Base-by-base conservation (phyloP, 1,140 invertebrate genomes). In the Limonius californicus region DNA sequence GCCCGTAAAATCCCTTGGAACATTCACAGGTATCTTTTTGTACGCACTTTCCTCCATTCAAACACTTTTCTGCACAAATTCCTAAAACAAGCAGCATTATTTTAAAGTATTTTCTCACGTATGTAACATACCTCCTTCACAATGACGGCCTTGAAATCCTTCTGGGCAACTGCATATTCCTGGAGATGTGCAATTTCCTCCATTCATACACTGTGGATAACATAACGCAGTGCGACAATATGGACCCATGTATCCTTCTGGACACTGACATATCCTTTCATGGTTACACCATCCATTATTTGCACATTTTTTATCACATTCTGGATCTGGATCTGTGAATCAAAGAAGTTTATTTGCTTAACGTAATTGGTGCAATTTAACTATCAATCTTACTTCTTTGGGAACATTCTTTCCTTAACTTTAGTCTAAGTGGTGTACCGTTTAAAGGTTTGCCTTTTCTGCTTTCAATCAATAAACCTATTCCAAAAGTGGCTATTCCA, bases 41-140 rank as follows among this genome's bases (percentile, higher is more conserved):
- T 69, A 95, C 84, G 74, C 94, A 96, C 82, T 95, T 95, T 8
- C 94, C 94, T n/a, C 92, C 92, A 74, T 96, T 95, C 59, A 91
- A 77, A 79, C 94, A 96, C 78, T 94, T 94, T 68, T 94, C 86
- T 32, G 86, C 81, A 76, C 94, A 96, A 74, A 96, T 95, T 69
- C 93, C 92, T 93, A 75, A 50, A 82, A 82, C 23, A 55, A n/a
- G n/a, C 32, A n/a, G 32, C n/a, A 8, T 8, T 35, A 35, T 35
- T 35, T 8, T 8, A 35, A 35, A 35, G 32, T n/a, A 8, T 35
- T 35, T 8, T 35, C 32, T 8, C 32, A 35, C 8, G 8, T 35
- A 35, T n/a, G n/a, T n/a, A 6, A 12, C 35, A 79, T 78, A 92
- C 91, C 91, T 83, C 92, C 92, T 84, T 95, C 92, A 75, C 93